phyloP scores from a whole-genome alignment of 2,113 vertebrate genomes.

The Guaruba guarouba region DNA sequence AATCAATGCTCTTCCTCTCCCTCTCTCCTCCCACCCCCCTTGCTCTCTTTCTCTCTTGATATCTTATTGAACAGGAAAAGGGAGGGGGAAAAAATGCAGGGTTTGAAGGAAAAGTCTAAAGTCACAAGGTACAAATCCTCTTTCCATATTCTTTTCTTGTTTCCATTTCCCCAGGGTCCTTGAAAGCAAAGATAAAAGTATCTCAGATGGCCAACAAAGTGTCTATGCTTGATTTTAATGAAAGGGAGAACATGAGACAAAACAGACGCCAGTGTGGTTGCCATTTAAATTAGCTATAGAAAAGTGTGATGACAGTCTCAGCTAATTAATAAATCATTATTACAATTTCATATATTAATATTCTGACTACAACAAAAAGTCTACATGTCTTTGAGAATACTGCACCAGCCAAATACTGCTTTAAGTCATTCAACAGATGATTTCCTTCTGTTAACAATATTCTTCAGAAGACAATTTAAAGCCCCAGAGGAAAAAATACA shows the following conservation, averaged over 20 bases:
- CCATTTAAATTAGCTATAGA: constrained; percentile 1
- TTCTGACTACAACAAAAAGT: background rate
- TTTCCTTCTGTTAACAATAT: constrained; percentile 26
- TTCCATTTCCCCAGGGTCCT: constrained; percentile 6
- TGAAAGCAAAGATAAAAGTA: constrained; percentile 52
- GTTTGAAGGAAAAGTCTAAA: constrained; percentile 20
- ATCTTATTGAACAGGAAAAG: constrained; percentile 24
- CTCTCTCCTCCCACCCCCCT: background rate
- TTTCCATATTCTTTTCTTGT: constrained; percentile 27
- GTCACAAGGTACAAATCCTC: constrained; percentile 34
- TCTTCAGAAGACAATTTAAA: constrained; percentile 19
- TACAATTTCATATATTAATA: constrained; percentile 26
- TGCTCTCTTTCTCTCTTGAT: background rate
- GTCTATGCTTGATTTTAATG: constrained; percentile 14
- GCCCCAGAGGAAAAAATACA: background rate
- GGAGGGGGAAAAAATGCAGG: background rate
- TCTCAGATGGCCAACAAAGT: constrained; percentile 15
- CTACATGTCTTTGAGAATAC: background rate
- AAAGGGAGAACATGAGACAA: constrained; percentile 32
- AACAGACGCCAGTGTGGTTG: background rate
- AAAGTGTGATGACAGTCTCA: constrained; percentile 26
- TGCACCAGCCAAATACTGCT: background rate
- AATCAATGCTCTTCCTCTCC: background rate
- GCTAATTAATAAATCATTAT: constrained; percentile 51
- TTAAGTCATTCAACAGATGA: constrained; percentile 4